phyloP scores from a whole-genome alignment of 2,888 invertebrate genomes.

The Dryocosmus kuriphilus region DNA sequence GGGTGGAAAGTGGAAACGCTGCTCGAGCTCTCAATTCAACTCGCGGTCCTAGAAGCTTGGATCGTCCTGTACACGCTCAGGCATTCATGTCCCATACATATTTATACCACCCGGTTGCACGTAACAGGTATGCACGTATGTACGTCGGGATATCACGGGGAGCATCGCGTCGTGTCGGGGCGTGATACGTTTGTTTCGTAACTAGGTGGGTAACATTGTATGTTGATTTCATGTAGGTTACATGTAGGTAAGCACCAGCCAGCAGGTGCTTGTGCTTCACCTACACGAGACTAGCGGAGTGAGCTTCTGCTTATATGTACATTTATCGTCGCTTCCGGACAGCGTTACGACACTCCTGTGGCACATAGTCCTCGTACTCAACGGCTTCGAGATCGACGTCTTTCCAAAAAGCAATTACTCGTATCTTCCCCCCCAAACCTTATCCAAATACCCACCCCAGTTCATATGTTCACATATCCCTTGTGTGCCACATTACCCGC shows the following conservation, averaged over 20 bases:
- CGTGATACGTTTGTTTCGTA: constrained; percentile 74
- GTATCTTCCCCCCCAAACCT: neutral
- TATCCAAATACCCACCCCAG: neutral
- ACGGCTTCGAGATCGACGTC: neutral
- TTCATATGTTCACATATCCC: neutral
- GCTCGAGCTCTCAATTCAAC: constrained; percentile 27
- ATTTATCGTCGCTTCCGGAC: constrained; percentile 31
- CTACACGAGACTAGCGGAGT: constrained; percentile 12
- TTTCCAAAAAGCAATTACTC: constrained; percentile 32
- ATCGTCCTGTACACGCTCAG: constrained; percentile 66
- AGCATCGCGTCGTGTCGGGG: constrained; percentile 68
- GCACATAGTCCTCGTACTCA: constrained; percentile 9
- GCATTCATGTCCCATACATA: constrained; percentile 76
- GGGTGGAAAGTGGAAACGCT: constrained; percentile 31
- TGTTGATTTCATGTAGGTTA: constrained; percentile 45
- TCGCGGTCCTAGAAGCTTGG: constrained; percentile 40
- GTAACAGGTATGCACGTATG: constrained; percentile 50
- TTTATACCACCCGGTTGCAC: constrained; percentile 69
- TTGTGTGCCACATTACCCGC: neutral
- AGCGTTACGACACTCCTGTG: constrained; percentile 27
- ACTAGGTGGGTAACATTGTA: constrained; percentile 66
- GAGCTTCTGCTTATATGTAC: constrained; percentile 4
- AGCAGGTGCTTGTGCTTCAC: constrained; percentile 18
- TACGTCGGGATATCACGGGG: constrained; percentile 63
- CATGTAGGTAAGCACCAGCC: constrained; percentile 47